phyloP scores from a whole-genome alignment of 2,797 vertebrate species.

The Ambastaia sidthimunki region DNA sequence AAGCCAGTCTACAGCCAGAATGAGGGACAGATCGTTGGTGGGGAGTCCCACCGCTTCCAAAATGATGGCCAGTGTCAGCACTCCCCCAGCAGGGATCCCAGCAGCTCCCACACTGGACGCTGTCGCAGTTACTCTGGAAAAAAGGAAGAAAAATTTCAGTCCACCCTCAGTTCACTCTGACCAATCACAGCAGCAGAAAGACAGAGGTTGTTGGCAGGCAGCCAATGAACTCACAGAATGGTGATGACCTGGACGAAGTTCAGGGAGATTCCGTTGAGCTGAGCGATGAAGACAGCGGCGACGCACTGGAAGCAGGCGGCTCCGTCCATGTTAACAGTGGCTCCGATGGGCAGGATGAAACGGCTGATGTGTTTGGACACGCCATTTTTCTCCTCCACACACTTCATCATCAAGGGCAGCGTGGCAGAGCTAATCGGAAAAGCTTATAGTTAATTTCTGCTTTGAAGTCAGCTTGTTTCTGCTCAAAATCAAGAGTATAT shows the following conservation, averaged over 20 bases:
- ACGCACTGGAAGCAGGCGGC: constrained; percentile 92
- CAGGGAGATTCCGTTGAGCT: constrained; percentile 78
- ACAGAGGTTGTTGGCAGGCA: background rate
- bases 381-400: constrained; percentile 88
- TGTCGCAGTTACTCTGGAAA: constrained; percentile 84
- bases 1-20: constrained; percentile 92
- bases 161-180: background rate
- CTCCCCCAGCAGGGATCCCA: constrained; percentile 87
- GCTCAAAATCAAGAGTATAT: background rate
- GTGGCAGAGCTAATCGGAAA: constrained; percentile 82
- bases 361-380: constrained; percentile 89
- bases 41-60: constrained; percentile 87
- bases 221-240: constrained; percentile 82
- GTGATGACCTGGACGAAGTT: constrained; percentile 89
- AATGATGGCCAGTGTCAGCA: constrained; percentile 90
- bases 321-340: constrained; percentile 93
- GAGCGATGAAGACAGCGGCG: constrained; percentile 89
- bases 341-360: constrained; percentile 90
- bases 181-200: background rate
- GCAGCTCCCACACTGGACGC: constrained; percentile 91
- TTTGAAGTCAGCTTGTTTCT: background rate
- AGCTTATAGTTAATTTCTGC: background rate
- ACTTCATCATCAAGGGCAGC: constrained; percentile 91
- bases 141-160: constrained; percentile 6
- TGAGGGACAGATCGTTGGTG: constrained; percentile 85